Evolutionary conservation across 2,113 vertebrate genomes (phyloP).

Genomic region (Sinocyclocheilus anshuiensis): DNA sequence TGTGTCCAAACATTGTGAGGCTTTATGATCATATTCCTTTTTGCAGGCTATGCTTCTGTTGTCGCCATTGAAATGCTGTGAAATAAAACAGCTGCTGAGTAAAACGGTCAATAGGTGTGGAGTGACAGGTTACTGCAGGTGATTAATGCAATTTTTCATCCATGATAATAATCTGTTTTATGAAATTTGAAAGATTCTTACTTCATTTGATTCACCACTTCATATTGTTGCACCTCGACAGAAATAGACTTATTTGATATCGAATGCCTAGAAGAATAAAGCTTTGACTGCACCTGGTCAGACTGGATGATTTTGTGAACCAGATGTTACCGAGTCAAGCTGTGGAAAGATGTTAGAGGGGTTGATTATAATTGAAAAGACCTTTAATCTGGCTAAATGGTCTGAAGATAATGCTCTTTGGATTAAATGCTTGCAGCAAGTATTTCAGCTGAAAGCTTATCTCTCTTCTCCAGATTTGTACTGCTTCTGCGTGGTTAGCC

Average conservation of each 20-base stretch:
- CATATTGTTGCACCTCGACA: not conserved
- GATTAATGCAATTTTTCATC: not conserved
- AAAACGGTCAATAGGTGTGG: not conserved
- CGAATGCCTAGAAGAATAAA: not conserved
- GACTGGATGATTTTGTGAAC: not conserved
- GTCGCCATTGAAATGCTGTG: not conserved
- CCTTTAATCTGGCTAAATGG: slow-evolving; percentile 53
- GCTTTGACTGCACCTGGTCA: slow-evolving; percentile 7
- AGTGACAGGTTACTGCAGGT: slow-evolving; percentile 9
- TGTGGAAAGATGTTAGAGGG: slow-evolving; percentile 36
- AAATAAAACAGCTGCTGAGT: not conserved
- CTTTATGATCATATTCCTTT: slow-evolving; percentile 39
- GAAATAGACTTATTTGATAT: not conserved
- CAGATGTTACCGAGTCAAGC: slow-evolving; percentile 29
- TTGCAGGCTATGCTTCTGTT: slow-evolving; percentile 16
- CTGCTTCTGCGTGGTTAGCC: slow-evolving; percentile 37
- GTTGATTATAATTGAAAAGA: slow-evolving; percentile 57
- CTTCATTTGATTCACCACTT: slow-evolving; percentile 6
- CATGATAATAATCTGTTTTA: not conserved
- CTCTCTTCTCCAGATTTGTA: slow-evolving; percentile 50
- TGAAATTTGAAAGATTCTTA: not conserved
- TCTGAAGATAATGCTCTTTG: slow-evolving; percentile 48
- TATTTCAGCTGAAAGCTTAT: slow-evolving; percentile 53
- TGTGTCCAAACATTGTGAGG: slow-evolving; percentile 30
- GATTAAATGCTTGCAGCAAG: slow-evolving; percentile 39